Base-by-base conservation (phyloP, 2,888 invertebrate genomes). In the Branchipolynoe longqiensis region DNA sequence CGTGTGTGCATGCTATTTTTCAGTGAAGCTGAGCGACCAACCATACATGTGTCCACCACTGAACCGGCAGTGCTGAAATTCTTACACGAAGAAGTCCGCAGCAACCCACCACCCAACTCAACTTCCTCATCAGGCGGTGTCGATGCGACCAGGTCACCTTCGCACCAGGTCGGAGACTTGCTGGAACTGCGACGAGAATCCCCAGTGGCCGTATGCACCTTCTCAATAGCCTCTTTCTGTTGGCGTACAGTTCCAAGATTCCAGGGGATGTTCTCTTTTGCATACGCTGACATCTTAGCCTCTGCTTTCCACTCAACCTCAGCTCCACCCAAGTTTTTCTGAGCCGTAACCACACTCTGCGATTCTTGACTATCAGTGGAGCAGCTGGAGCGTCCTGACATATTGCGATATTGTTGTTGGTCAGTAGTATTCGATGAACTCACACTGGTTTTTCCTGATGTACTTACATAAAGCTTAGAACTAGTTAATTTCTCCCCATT, bases 211-310 rank as follows among this genome's bases (percentile, higher is more conserved):
- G 84, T 1, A 40, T 38, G n/a, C 40, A 84, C 54, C 54, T 62
- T 86, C 41, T 86, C 86, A 14, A 86, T 64, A 56, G 86, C 86
- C 41, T 78, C 54, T 48, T 81, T 84, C 33, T 86, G 86, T 58
- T 86, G 86, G 41, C 40, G 56, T 0, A 86, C 86, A 14, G 81
- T 86, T 1, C 86, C 86, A 6, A 86, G 69, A 84, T 56, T 84
- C 86, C 86, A 86, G 18, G 84, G 41, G 40, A 86, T 86, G 82
- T 84, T 84, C 38, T 84, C 84, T 8, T 38, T 59, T 22, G 78
- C 48, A 58, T 84, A 84, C 25, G 74, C 84, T 12, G 84, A 78
- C 59, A 36, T 12, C 25, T 1, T 8, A 14, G 31, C 33, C 25
- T 28, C 36, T 36, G 8, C 33, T 73, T 18, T 25, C 18, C 6